Percentiles rank a stretch among this genome's conserved stretches.
Conservation (phyloP, 2,113 vertebrate species). For the Sus scrofa region T2T-Sscrofa CM000822.6:21144001-21144500, state of each 20-base stretch:
- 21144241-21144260: slow-evolving; percentile 18
- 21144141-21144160: slow-evolving; percentile 83
- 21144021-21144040: slow-evolving; percentile 95
- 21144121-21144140: slow-evolving; percentile 85
- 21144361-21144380: slow-evolving; percentile 59
- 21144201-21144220: slow-evolving; percentile 90
- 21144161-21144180: slow-evolving; percentile 80
- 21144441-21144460: slow-evolving; percentile 80
- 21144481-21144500: slow-evolving; percentile 85
- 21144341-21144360: slow-evolving; percentile 72
- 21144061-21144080: slow-evolving; percentile 92
- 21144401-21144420: slow-evolving; percentile 83
- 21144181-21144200: slow-evolving; percentile 71
- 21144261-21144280: slow-evolving; percentile 56
- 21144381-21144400: slow-evolving; percentile 75
- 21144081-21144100: slow-evolving; percentile 88
- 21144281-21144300: background rate
- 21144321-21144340: slow-evolving; percentile 62
- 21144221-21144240: slow-evolving; percentile 87
- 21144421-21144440: slow-evolving; percentile 79
- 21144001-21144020: slow-evolving; percentile 94
- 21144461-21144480: slow-evolving; percentile 84
- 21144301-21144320: background rate
- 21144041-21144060: slow-evolving; percentile 96
- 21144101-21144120: slow-evolving; percentile 87